Conservation (phyloP, 2,888 invertebrate species). For the Micoletzkya japonica region DNA sequence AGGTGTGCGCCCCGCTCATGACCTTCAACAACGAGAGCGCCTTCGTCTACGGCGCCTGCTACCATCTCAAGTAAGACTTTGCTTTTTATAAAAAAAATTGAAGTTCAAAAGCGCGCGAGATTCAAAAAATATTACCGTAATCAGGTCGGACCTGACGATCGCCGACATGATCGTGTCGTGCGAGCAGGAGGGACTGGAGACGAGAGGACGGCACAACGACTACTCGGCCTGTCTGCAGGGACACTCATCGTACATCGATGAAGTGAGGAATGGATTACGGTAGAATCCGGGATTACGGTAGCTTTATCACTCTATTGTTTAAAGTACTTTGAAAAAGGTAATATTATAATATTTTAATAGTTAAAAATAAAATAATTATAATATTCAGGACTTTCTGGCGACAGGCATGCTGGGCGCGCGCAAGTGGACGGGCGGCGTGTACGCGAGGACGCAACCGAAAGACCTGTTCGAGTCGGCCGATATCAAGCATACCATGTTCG, state of each 20-base stretch:
- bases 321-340: no score
- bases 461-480: constrained; percentile 14
- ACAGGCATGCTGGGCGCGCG: constrained; percentile 59
- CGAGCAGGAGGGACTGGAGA: constrained; percentile 44
- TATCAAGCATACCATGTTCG: constrained; percentile 23
- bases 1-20: constrained; percentile 61
- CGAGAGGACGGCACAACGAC: constrained; percentile 56
- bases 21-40: constrained; percentile 52
- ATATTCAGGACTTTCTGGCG: constrained; percentile 44
- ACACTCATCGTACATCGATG: constrained; percentile 57
- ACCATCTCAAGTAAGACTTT: constrained; percentile 53
- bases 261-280: constrained; percentile 33
- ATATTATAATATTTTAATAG: no score
- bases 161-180: constrained; percentile 32
- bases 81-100: no score
- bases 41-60: constrained; percentile 60
- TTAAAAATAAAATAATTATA: no score
- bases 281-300: neutral
- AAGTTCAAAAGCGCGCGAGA: neutral
- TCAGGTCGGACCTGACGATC: constrained; percentile 12
- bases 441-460: constrained; percentile 33
- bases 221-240: constrained; percentile 63
- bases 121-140: neutral
- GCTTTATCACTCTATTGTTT: no score
- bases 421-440: constrained; percentile 63